Evolutionary conservation across 2,797 vertebrate genomes (phyloP), one percentile per base, ranked within the genome.

Genomic region (Pelodytes ibericus): DNA sequence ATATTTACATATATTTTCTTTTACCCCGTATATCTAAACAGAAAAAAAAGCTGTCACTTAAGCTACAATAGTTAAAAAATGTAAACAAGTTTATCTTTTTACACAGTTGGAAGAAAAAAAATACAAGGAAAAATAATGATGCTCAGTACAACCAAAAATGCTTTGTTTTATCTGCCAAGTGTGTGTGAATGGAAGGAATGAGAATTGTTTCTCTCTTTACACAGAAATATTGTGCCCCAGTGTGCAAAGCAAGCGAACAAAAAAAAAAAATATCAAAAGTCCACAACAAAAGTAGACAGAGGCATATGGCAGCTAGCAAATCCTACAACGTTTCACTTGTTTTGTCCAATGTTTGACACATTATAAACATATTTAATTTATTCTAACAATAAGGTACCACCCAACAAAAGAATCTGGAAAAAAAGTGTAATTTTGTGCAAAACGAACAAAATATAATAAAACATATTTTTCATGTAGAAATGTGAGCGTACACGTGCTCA

Each of bases 1-100:
- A 77, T 90, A 92, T 92, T 89, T 93, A 93, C 91, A 93, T 87
- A 89, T 64, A 74, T 69, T 62, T 57, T 87, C 88, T 88, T 84
- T 53, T 88, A 88, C 88, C 88, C 84, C 83, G 84, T 83, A 15
- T 1, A 84, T 81, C 82, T 71, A 84, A 87, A 90, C 81, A 91
- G 84, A 89, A 82, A 84, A 65, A 87, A 88, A 80, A 80, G 76
- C 85, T 87, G 86, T 88, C 81, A 85, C 90, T 90, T 87, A 92
- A 71, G 89, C 89, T 91, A 90, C 87, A 90, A 90, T 89, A 89
- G 86, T 89, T 91, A 87, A 92, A 92, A 92, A 89, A 84, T 91
- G 90, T 91, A 93, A 93, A 93, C 92, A 90, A 69, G 76, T 91
- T 90, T 84, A 88, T 91, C 66, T 83, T 92, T 87, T 89, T 93